Evolutionary conservation across 2,888 invertebrate species (phyloP).

Genomic region (Drosophila subquinaria): DNA sequence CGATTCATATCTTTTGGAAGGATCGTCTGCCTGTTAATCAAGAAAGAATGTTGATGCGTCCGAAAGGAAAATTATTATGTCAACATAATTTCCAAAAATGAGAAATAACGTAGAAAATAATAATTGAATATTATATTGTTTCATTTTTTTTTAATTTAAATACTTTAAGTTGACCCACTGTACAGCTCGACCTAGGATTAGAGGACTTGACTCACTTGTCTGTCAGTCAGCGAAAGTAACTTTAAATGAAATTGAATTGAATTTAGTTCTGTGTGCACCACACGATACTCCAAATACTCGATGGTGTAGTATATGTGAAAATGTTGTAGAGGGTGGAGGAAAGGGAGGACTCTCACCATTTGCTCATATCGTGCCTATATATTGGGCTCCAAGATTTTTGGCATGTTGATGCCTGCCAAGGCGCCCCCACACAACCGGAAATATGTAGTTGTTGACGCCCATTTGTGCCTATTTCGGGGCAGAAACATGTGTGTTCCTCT

Average conservation of each 20-base stretch:
- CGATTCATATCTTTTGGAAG: background rate
- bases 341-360: constrained; percentile 29
- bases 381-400: constrained; percentile 48
- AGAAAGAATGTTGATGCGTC: background rate
- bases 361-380: constrained; percentile 36
- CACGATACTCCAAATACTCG: constrained; percentile 64
- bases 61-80: background rate
- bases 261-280: constrained; percentile 79
- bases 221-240: constrained; percentile 80
- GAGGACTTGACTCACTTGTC: constrained; percentile 70
- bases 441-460: constrained; percentile 81
- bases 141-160: background rate
- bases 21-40: background rate
- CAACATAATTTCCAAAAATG: background rate
- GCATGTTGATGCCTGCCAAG: constrained; percentile 70
- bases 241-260: constrained; percentile 83
- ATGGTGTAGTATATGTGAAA: constrained; percentile 59
- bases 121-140: background rate
- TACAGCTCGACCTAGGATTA: constrained; percentile 42
- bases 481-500: constrained; percentile 29
- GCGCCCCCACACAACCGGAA: constrained; percentile 74
- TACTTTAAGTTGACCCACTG: constrained; percentile 34
- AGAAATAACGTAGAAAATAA: background rate
- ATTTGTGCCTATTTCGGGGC: constrained; percentile 65
- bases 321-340: constrained; percentile 45